Evolutionary conservation across 2,113 vertebrate species (phyloP).

Genomic region (Plecturocebus donacophilus): DNA sequence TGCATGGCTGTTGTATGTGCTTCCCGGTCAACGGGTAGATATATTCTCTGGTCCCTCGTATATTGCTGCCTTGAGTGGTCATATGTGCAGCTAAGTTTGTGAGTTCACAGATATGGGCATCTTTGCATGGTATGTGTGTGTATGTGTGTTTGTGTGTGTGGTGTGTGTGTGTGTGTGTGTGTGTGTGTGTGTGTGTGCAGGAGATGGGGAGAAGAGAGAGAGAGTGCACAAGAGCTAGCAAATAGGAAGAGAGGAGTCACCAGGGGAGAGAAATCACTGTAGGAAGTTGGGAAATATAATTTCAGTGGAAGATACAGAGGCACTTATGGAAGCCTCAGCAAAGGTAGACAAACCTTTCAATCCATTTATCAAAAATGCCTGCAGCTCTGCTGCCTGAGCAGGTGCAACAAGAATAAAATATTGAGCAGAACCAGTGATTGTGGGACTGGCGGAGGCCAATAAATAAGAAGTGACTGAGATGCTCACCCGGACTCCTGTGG

Average conservation of each 20-base stretch:
- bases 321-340: constrained; percentile 59
- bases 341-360: constrained; percentile 75
- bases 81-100: not conserved
- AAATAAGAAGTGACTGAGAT: constrained; percentile 44
- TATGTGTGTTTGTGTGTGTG: not conserved
- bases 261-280: not conserved
- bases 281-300: constrained; percentile 60
- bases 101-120: not conserved
- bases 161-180: not conserved
- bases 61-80: too few species aligned
- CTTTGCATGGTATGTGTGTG: not conserved
- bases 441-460: constrained; percentile 41
- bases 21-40: fast-evolving
- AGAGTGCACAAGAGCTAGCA: not conserved
- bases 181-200: not conserved
- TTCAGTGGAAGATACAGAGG: constrained; percentile 67
- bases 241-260: not conserved
- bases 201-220: not conserved
- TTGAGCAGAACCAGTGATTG: constrained; percentile 43
- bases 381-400: constrained; percentile 49
- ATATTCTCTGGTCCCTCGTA: not conserved
- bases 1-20: fast-evolving
- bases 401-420: constrained; percentile 69
- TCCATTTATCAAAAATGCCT: constrained; percentile 76
- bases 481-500: not conserved